These are phyloP conservation scores for Hypselothyrea guttata DNA, from an alignment of 2,888 invertebrate species.

Conservation along the genomic window DNA sequence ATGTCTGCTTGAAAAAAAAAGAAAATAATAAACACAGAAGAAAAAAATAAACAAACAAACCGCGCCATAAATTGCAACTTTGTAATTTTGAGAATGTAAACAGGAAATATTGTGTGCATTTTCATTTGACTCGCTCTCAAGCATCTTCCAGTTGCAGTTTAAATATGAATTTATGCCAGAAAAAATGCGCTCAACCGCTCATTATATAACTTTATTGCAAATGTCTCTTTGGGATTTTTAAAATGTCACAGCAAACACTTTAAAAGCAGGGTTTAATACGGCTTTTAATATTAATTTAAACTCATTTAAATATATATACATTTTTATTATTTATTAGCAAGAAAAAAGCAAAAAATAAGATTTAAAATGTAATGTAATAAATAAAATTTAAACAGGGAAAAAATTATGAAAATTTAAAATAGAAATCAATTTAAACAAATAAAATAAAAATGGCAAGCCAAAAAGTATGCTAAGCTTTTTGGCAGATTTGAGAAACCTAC, in stretches of 20 bases:
- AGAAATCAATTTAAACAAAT: too few species aligned
- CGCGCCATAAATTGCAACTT: conserved; percentile 68
- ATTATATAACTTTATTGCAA: conserved; percentile 21
- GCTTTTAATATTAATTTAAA: too few species aligned
- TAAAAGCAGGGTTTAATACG: too few species aligned
- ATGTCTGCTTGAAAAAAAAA: conserved; percentile 32
- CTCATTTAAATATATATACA: too few species aligned
- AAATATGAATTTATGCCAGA: neutral
- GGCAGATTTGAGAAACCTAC: too few species aligned
- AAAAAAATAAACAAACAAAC: conserved; percentile 51
- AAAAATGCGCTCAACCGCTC: conserved; percentile 6
- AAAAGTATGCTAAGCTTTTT: too few species aligned
- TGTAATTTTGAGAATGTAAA: conserved; percentile 67
- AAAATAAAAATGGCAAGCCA: too few species aligned
- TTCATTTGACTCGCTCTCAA: conserved; percentile 19
- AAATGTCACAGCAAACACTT: conserved; percentile 29
- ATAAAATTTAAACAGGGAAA: too few species aligned
- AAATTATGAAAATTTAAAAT: too few species aligned
- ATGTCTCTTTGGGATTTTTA: conserved; percentile 1
- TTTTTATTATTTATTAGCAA: too few species aligned
- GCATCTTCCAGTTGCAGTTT: neutral
- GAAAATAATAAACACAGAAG: conserved; percentile 45
- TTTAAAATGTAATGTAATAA: too few species aligned
- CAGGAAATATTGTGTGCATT: conserved; percentile 68
- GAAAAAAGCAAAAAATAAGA: too few species aligned